Conservation (phyloP, 2,888 invertebrate species). For the Auanema sp. region DNA sequence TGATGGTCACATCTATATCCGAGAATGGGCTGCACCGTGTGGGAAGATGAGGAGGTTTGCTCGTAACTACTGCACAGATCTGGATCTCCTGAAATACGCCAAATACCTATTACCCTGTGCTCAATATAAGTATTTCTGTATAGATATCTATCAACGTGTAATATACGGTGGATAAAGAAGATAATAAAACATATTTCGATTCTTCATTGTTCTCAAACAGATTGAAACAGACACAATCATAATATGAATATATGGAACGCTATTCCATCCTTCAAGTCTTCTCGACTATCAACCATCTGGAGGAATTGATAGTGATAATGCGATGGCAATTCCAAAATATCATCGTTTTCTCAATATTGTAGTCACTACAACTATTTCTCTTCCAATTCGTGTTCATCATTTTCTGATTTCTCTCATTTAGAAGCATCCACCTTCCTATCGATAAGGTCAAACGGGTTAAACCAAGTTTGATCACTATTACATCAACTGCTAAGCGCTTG, state of each 20-base stretch:
- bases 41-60: slow-evolving; percentile 28
- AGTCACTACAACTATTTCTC: too few species aligned
- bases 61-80: slow-evolving; percentile 42
- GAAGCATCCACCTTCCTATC: too few species aligned
- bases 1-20: slow-evolving; percentile 39
- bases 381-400: too few species aligned
- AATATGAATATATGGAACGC: background rate
- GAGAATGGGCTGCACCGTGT: slow-evolving; percentile 39
- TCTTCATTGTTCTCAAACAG: background rate
- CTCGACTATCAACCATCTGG: too few species aligned
- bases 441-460: too few species aligned
- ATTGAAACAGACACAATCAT: background rate
- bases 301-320: too few species aligned
- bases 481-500: too few species aligned
- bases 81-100: slow-evolving; percentile 34
- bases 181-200: background rate
- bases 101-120: slow-evolving; percentile 36
- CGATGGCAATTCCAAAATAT: too few species aligned
- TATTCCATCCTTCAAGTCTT: background rate
- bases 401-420: too few species aligned
- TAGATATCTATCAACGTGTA: slow-evolving; percentile 36
- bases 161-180: slow-evolving; percentile 17
- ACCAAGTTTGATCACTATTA: too few species aligned
- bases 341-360: too few species aligned
- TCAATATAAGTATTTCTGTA: slow-evolving; percentile 36